A percentile compares a stretch with the other conserved stretches of the same genome.
Evolutionary conservation across 2,888 invertebrate species (phyloP).

Genomic region (Hipparchia sbordonii): DNA sequence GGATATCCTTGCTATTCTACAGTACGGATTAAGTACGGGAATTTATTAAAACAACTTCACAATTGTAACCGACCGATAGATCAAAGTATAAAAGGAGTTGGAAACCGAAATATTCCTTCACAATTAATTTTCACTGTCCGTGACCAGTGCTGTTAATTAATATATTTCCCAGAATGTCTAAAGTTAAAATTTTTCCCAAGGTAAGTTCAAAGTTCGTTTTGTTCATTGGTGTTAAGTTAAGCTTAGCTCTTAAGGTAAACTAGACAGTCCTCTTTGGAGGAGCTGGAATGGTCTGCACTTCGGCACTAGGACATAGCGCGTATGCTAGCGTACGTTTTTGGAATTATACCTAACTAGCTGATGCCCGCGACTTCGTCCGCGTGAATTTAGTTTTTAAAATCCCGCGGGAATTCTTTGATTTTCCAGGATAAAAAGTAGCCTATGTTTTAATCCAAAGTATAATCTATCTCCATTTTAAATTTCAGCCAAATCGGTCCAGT

Average conservation of each 20-base stretch:
- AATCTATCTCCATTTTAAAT: too few species aligned
- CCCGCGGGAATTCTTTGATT: too few species aligned
- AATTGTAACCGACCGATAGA: conserved; percentile 59
- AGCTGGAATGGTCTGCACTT: too few species aligned
- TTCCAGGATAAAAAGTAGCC: too few species aligned
- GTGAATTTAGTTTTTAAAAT: too few species aligned
- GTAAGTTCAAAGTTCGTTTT: conserved; percentile 24
- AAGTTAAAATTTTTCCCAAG: conserved; percentile 31
- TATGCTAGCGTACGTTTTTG: too few species aligned
- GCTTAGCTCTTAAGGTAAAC: background rate
- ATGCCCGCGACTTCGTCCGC: too few species aligned
- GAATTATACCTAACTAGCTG: too few species aligned
- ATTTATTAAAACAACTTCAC: conserved; percentile 60
- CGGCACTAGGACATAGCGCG: too few species aligned
- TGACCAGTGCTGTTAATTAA: background rate
- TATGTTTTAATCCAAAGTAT: too few species aligned
- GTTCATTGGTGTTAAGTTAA: background rate
- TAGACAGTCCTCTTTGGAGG: too few species aligned
- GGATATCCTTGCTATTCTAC: conserved; percentile 49
- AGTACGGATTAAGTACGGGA: conserved; percentile 49
- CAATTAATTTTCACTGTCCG: background rate
- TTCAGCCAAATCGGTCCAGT: too few species aligned
- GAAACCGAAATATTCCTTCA: conserved; percentile 42
- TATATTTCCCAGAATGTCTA: conserved; percentile 31
- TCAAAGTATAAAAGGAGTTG: conserved; percentile 63